Base-by-base conservation (phyloP, 1,140 invertebrate genomes). In the Hydropsyche tenuis region DNA sequence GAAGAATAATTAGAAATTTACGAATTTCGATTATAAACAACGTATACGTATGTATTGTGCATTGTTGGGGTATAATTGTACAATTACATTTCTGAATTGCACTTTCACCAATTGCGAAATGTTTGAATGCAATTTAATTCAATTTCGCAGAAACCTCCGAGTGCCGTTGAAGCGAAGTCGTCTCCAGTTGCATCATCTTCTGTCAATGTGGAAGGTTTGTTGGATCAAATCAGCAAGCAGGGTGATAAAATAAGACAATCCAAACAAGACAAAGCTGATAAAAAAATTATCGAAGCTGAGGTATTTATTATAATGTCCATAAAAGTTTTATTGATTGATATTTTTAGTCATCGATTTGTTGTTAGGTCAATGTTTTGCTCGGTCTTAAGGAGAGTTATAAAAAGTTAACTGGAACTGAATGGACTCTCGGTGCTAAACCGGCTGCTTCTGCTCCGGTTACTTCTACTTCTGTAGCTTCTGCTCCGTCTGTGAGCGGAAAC, bases 181-280 rank as follows among this genome's bases (percentile, higher is more conserved):
- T 25, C 30, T 37, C 30, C 74, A n/a, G 4, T 76, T n/a, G 9
- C 66, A 45, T 74, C 73, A 25, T 12, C 48, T 7, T n/a, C n/a
- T 5, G 77, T 69, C 65, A 72, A 78, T 72, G 46, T 11, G 51
- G 68, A 79, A 25, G 48, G 72, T 12, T 42, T 73, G 5, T 56
- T 77, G 11, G 80, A 83, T 4, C 82, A 86, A 76, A 88, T 89
- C 22, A 79, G 80, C 0, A 83, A 86, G 76, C 89, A 94, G 81
- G 93, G 92, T 0, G 89, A 93, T 78, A 82, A 88, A 71, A 88
- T 95, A 11, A 82, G 93, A 48, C 85, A 90, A 42, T 80, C 94
- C 11, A 94, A 94, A 82, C 75, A 86, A 7, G 83, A 87, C 16
- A 91, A 91, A 80, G 87, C 88, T 7, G 78, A 84, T 1, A 89